phyloP scores from a whole-genome alignment of 1,140 invertebrate genomes.

The Papilio dardanus region DNA sequence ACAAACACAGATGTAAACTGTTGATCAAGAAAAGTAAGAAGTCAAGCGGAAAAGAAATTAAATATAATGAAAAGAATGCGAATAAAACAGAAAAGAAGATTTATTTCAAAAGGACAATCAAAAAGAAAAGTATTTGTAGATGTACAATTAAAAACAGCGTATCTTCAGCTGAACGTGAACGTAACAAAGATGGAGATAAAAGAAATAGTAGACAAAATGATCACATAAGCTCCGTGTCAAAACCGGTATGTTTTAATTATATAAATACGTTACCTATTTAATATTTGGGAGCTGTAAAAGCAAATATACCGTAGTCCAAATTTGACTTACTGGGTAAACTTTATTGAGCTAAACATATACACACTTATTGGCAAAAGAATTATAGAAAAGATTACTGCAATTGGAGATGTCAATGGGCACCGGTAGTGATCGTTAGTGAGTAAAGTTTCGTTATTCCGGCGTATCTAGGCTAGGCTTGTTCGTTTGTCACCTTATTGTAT shows the following conservation, averaged over 20 bases:
- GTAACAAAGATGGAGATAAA: conserved; percentile 44
- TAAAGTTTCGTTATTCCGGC: too few relatives aligned
- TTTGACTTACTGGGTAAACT: too few relatives aligned
- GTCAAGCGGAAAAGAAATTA: conserved; percentile 42
- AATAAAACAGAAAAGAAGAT: conserved; percentile 42
- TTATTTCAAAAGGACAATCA: conserved; percentile 46
- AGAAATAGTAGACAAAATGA: conserved; percentile 43
- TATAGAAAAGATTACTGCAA: too few relatives aligned
- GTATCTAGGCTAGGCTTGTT: too few relatives aligned
- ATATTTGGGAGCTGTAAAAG: too few relatives aligned
- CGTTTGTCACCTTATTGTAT: too few relatives aligned
- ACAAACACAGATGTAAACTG: conserved; percentile 12
- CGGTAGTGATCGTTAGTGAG: too few relatives aligned
- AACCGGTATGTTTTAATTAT: conserved; percentile 49
- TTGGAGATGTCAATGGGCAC: too few relatives aligned
- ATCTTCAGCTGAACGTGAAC: conserved; percentile 41
- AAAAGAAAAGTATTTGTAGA: conserved; percentile 26
- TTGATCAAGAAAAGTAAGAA: conserved; percentile 41
- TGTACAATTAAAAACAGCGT: conserved; percentile 40
- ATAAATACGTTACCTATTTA: neutral
- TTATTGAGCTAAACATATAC: too few relatives aligned
- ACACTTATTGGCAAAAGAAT: too few relatives aligned
- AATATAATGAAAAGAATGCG: conserved; percentile 47
- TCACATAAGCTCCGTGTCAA: conserved; percentile 42
- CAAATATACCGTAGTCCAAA: too few relatives aligned